Conservation (phyloP, 1,140 invertebrate genomes). For the Goniozus legneri region DNA sequence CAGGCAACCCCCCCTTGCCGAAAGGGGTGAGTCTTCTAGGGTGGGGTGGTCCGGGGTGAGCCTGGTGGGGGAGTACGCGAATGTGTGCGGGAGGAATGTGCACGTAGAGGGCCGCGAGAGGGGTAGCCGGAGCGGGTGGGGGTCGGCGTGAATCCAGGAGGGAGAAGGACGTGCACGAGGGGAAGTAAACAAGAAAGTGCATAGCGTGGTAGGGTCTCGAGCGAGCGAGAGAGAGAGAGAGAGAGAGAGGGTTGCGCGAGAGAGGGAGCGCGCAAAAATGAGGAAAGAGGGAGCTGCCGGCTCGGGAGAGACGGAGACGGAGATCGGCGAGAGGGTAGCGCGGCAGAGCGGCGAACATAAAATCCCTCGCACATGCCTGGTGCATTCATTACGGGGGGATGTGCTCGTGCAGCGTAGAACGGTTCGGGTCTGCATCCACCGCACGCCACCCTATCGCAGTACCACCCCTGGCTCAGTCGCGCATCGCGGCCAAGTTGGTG, state of each 20-base stretch:
- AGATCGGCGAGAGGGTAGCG: conserved; percentile 17
- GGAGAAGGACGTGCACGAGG: no score
- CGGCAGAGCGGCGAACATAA: conserved; percentile 51
- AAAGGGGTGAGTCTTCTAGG: no score
- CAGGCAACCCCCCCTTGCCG: no score
- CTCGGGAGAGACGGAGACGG: conserved; percentile 19
- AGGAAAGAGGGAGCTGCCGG: conserved; percentile 33
- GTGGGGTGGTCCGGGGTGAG: no score
- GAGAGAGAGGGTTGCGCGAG: not conserved
- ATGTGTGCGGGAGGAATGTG: no score
- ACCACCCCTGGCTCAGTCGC: conserved; percentile 25
- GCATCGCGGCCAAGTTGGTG: conserved; percentile 29
- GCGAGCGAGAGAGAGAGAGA: not conserved
- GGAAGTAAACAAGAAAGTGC: no score
- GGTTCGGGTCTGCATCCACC: conserved; percentile 43
- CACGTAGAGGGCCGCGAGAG: no score
- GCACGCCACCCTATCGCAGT: not conserved
- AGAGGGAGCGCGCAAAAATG: conserved; percentile 10
- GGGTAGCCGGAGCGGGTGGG: no score
- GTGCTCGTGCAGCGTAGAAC: conserved; percentile 49
- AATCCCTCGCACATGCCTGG: conserved; percentile 54
- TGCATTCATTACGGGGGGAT: conserved; percentile 54
- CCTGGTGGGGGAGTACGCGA: no score
- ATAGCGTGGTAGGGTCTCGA: no score
- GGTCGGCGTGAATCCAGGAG: no score